Base-by-base conservation (phyloP, 2,888 invertebrate species). In the Hydroisotoma schaefferi region DNA sequence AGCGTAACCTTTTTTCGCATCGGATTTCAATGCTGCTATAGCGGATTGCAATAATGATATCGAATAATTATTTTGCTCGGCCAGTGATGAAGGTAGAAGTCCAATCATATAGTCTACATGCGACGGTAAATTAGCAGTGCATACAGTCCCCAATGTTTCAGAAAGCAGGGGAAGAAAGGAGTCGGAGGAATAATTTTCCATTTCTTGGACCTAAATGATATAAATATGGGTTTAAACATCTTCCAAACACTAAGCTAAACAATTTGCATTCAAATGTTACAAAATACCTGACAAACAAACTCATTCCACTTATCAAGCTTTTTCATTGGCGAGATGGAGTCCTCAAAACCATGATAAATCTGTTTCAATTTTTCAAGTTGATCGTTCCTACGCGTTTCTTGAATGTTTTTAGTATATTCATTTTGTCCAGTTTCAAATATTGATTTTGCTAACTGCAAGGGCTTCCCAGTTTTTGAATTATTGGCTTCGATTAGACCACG, bases 91-190 rank as follows among this genome's bases (percentile, higher is more conserved):
- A 61, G 95, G 95, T 33, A 97, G 80, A 38, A 98, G 81, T 25
- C 81, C 94, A 82, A 94, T 94, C 93, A 97, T 97, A 76, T 94
- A 90, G 76, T 94, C 94, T 0, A 94, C 93, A 76, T 97, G 69
- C 5, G 69, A 65, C 40, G 68, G 68, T 18, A 72, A 29, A 51
- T 65, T 59, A 8, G 59, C 20, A 37, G 67, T 59, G 40, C 68
- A 68, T 18, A 69, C 66, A 1, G 55, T 51, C 18, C 67, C 62
- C 26, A 72, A 53, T 59, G 67, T 69, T 56, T 68, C 68, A 4
- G 94, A 92, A 51, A 97, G 83, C 58, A 94, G 84, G 0, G 94
- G 94, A 57, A 97, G 82, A 67, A 95, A 87, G 75, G 95, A 95
- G 77, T 91, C 90, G 12, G 90, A 90, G 6, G 90, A 89, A 15